These are phyloP conservation scores for Lymantria monacha DNA, from an alignment of 2,888 invertebrate species.

Conservation along the genomic window DNA sequence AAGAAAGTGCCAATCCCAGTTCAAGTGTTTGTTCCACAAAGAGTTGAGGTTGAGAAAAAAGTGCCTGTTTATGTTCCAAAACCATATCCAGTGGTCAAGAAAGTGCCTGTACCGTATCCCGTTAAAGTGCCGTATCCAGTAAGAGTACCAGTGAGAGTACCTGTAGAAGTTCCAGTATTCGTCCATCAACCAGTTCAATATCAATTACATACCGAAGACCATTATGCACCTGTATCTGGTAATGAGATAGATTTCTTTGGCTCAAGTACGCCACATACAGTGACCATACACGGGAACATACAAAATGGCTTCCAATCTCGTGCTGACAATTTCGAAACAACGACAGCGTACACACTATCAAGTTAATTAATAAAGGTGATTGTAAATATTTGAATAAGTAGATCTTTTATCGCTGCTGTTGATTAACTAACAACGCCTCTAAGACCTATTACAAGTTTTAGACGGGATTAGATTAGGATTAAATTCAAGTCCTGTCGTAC, in stretches of 20 bases:
- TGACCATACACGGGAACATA: slow-evolving; percentile 54
- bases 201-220: slow-evolving; percentile 40
- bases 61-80: slow-evolving; percentile 51
- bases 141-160: slow-evolving; percentile 52
- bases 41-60: slow-evolving; percentile 47
- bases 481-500: no score
- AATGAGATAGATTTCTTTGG: slow-evolving; percentile 13
- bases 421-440: no score
- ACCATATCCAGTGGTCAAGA: slow-evolving; percentile 63
- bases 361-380: slow-evolving; percentile 27
- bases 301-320: slow-evolving; percentile 60
- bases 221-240: slow-evolving; percentile 10
- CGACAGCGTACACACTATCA: slow-evolving; percentile 30
- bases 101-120: slow-evolving; percentile 68
- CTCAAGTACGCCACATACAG: slow-evolving; percentile 40
- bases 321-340: slow-evolving; percentile 45
- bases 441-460: no score
- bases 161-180: slow-evolving; percentile 60
- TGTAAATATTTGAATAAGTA: slow-evolving; percentile 28
- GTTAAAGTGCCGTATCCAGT: slow-evolving; percentile 66
- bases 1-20: slow-evolving; percentile 68
- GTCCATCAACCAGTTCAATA: slow-evolving; percentile 54
- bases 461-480: no score
- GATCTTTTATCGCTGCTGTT: neutral
- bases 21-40: slow-evolving; percentile 53